Evolutionary conservation across 2,113 vertebrate genomes (phyloP), one percentile per base, ranked within the genome.

Genomic region (Zapus hudsonius): DNA sequence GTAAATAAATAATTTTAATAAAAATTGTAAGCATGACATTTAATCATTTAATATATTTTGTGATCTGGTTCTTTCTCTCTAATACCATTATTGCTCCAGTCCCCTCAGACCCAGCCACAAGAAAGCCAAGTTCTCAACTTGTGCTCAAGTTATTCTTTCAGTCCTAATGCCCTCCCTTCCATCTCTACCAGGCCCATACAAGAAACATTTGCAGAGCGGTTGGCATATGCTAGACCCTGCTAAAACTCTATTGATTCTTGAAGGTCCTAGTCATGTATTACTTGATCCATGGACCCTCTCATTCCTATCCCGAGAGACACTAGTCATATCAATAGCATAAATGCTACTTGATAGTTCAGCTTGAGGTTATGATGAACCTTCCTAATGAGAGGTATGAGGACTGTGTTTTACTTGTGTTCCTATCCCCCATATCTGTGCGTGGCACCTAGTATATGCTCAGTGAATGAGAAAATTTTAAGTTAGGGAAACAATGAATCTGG

Each of bases 401-500:
- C 36, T 90, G 19, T 69, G 5, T 80, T 52, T 92, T 92, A 29
- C 55, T 86, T n/a, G 52, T 63, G 42, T 86, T 87, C 61, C 44
- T 78, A 44, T 1, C 0, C 23, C 10, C 44, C 19, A 0, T 67
- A 90, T 59, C 70, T 75, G 59, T 80, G 70, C 40, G 36, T 74
- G 64, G n/a, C 57, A 84, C 44, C 78, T 7, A 87, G 57, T 29
- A 85, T 59, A 78, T 85, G 74, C 47, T 94, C 44, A 82, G 44
- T 36, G 57, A 87, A 44, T n/a, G 42, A 87, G 40, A 90, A 90
- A 91, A 95, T 83, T 88, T 47, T 47, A 81, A 89, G 57, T 89
- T 73, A 70, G 57, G 63, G 47, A 90, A 92, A 93, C 38, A 93
- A 89, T 31, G 80, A n/a, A 67, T 67, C 81, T 29, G 66, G 82